Evolutionary conservation across 1,140 invertebrate genomes (phyloP), one percentile per base, ranked within the genome.

Genomic region (Helicoverpa zea): DNA sequence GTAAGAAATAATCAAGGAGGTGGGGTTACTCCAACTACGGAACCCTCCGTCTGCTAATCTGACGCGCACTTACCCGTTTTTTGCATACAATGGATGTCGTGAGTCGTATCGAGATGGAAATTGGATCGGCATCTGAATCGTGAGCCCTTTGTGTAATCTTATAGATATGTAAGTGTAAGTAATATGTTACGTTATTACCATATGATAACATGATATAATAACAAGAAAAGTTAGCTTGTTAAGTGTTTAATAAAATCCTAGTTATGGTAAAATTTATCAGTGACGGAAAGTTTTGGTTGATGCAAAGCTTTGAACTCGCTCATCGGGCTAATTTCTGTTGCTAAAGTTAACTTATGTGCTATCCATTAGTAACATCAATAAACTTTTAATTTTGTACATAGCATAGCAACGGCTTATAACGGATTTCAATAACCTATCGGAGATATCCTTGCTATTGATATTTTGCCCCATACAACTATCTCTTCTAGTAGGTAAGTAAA

Each of bases 81-180:
- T 29, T 72, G 51, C 49, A 72, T 72, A 72, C 68, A 72, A 72
- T 72, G 64, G 64, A 54, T 10, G 51, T 10, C 51, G 35, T 43
- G 35, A 43, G 35, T 7, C 35, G 18, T 72, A 72, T 72, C 68
- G 16, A 29, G 68, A 72, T 72, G 68, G n/a, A 54, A 54, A 66
- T 7, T 47, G 51, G 51, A 54, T 72, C 23, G 23, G 4, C 14
- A 54, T 72, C 23, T 52, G 51, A 54, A 23, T 30, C 35, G 63
- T 29, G 12, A 7, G 61, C 30, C 29, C 12, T 54, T 52, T 54
- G 43, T 30, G 51, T n/a, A 5, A 52, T 3, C 12, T 10, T 23
- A 10, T 4, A 12, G 0, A 1, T 23, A 9, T 70, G 13, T 52
- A 1, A 18, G 16, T 66, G 35, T 66, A 66, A 13, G 61, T 5